Evolutionary conservation across 2,888 invertebrate genomes (phyloP).

Genomic region (Epinotia brunnichana): DNA sequence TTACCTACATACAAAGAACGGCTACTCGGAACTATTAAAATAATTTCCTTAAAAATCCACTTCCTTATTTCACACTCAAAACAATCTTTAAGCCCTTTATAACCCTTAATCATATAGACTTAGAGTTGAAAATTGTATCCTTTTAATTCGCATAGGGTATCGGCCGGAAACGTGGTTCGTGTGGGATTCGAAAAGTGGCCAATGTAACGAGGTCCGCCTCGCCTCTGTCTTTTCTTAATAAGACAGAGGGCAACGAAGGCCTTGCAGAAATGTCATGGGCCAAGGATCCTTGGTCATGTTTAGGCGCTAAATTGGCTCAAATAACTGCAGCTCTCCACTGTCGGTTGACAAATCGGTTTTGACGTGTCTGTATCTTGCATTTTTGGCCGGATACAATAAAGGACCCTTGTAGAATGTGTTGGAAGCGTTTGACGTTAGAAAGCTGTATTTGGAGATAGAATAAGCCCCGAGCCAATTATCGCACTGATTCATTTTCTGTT

Average conservation of each 20-base stretch:
- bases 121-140: conserved; percentile 59
- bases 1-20: background rate
- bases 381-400: background rate
- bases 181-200: conserved; percentile 67
- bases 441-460: background rate
- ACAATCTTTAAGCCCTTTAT: conserved; percentile 44
- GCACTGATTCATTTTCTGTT: too few relatives aligned
- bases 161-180: conserved; percentile 75
- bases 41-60: conserved; percentile 55
- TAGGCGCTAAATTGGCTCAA: conserved; percentile 77
- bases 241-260: conserved; percentile 48
- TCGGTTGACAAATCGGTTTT: conserved; percentile 62
- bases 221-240: conserved; percentile 54
- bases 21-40: conserved; percentile 11
- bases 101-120: conserved; percentile 47
- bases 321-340: conserved; percentile 72
- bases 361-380: conserved; percentile 20
- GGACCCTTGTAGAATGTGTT: background rate
- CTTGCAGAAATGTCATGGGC: conserved; percentile 58
- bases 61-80: conserved; percentile 49
- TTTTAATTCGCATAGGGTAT: conserved; percentile 65
- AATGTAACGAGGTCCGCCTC: conserved; percentile 60
- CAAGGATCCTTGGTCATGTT: conserved; percentile 63
- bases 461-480: too few relatives aligned
- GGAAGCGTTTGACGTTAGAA: background rate